Conservation (phyloP, 1,140 invertebrate genomes). For the Ganaspis sp. region DNA sequence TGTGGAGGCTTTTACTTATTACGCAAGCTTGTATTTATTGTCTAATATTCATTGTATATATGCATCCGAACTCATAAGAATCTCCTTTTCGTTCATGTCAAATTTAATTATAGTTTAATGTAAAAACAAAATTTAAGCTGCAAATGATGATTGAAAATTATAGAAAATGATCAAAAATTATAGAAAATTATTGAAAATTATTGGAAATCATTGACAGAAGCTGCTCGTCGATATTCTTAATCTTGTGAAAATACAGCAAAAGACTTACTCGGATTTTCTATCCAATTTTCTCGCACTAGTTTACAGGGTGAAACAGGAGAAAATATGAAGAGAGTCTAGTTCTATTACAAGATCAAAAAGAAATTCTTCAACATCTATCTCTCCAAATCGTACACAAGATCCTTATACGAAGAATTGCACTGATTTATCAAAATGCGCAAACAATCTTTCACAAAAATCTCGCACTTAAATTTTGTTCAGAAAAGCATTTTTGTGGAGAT, state of each 20-base stretch:
- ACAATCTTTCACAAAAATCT: not conserved
- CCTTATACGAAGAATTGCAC: not conserved
- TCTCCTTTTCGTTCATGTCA: too few relatives aligned
- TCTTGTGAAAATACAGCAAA: not conserved
- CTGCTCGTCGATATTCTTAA: not conserved
- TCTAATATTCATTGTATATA: too few relatives aligned
- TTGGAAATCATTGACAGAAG: constrained; percentile 53
- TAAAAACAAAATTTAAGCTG: too few relatives aligned
- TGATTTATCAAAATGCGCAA: not conserved
- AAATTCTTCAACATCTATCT: not conserved
- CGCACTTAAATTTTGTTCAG: too few relatives aligned
- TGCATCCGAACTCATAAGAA: too few relatives aligned
- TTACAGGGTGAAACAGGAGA: not conserved
- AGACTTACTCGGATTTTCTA: not conserved
- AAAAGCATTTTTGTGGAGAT: not conserved
- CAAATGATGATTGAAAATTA: too few relatives aligned
- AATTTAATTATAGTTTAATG: too few relatives aligned
- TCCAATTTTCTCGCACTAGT: not conserved
- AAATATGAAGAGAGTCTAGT: not conserved
- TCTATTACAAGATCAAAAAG: not conserved
- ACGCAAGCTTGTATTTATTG: too few relatives aligned
- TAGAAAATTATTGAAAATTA: too few relatives aligned
- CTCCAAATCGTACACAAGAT: not conserved
- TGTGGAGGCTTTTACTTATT: too few relatives aligned
- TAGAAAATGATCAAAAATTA: too few relatives aligned